A percentile compares a stretch with the other conserved stretches of the same genome.
Evolutionary conservation across 2,113 vertebrate species (phyloP).

Genomic region (Cygnus atratus): DNA sequence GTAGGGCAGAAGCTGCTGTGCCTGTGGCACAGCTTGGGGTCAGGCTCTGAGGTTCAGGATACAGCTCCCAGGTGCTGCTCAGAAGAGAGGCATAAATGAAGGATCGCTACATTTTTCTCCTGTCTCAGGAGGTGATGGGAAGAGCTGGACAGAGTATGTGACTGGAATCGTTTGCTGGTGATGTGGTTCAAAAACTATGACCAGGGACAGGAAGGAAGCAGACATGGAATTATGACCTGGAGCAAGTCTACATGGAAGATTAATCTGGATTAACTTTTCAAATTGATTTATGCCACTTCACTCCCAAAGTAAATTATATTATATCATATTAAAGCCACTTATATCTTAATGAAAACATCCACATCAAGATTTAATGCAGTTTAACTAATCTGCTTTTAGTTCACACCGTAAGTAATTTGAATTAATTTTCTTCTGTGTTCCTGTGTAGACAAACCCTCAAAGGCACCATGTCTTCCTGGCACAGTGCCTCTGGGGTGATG

Average conservation of each 20-base stretch:
- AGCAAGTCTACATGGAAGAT: not conserved
- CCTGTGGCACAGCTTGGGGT: not conserved
- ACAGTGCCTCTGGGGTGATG: not conserved
- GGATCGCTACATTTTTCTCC: not conserved
- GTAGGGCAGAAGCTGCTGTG: not conserved
- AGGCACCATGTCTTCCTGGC: not conserved
- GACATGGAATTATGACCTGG: not conserved
- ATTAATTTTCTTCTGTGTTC: not conserved
- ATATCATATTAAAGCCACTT: not conserved
- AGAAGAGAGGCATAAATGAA: fast-evolving
- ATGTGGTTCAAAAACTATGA: not conserved
- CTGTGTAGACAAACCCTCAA: not conserved
- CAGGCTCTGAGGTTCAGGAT: not conserved
- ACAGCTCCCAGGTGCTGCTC: not conserved
- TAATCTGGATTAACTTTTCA: not conserved
- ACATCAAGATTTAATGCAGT: not conserved
- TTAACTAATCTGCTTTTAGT: conserved; percentile 37
- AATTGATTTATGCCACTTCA: not conserved
- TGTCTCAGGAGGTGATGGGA: not conserved
- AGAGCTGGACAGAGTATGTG: not conserved
- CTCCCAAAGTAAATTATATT: not conserved
- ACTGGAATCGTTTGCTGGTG: not conserved
- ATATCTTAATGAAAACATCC: not conserved
- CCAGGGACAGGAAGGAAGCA: not conserved
- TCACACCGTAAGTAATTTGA: not conserved